Evolutionary conservation across 2,888 invertebrate species (phyloP), one percentile per base, ranked within the genome.

Genomic region (Synanthedon myopaeformis): DNA sequence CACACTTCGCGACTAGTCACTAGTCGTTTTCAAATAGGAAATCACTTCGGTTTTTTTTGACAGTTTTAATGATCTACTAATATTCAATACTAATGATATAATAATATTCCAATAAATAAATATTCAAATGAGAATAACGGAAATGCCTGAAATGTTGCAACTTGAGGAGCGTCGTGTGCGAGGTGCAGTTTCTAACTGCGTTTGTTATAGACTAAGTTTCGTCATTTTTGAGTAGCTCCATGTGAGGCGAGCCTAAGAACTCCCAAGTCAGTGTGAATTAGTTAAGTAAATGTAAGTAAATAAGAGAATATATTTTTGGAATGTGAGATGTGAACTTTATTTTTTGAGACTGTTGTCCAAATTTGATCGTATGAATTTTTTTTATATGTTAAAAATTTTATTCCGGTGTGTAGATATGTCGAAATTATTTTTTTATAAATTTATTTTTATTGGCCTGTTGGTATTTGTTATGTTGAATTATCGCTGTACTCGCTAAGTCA

Each of bases 291-390:
- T 49, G 8, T 79, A 76, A 82, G 8, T 79, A 77, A 62, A 77
- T 78, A 82, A 76, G 69, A 79, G 70, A 69, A 78, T 71, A 77
- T 82, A 82, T 82, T 82, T 82, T 82, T 82, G 77, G 74, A 81
- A 70, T 68, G 57, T 72, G 70, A 72, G 72, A 74, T 70, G 67
- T 35, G 35, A 35, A 69, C 68, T 12, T 79, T 84, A 83, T 82
- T 84, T 85, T 84, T 85, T 79, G 82, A 84, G 82, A 85, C 80
- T 84, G 79, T 83, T 83, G 78, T 82, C 82, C 75, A 79, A 82
- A 82, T 79, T 74, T 71, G 68, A 75, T 78, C 8, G 35, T 74
- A 70, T 76, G 75, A 67, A 67, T 68, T 68, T 62, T 52, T 76
- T 81, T 72, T 35, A 35, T 35, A 8, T 77, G 73, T 79, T 78